Evolutionary conservation across 1,140 invertebrate species (phyloP).

Genomic region (Drosophila tropicalis): DNA sequence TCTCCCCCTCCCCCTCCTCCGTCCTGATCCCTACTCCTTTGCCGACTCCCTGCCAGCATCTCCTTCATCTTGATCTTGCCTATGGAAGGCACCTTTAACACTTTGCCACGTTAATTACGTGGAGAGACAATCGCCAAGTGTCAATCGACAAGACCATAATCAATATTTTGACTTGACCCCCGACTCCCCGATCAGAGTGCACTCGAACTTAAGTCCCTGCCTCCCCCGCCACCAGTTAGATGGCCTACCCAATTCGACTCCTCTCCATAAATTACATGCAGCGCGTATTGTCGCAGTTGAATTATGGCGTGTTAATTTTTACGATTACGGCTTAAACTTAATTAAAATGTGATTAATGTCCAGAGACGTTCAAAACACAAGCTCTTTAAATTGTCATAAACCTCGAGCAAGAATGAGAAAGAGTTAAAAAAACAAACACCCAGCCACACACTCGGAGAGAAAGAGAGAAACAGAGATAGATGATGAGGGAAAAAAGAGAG

Average conservation of each 20-base stretch:
- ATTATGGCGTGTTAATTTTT: conserved; percentile 82
- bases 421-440: conserved; percentile 3
- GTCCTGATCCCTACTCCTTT: neutral
- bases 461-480: conserved; percentile 6
- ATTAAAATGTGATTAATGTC: conserved; percentile 81
- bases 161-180: conserved; percentile 70
- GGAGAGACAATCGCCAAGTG: conserved; percentile 56
- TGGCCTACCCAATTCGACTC: conserved; percentile 20
- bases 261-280: conserved; percentile 75
- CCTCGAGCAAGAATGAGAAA: conserved; percentile 18
- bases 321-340: conserved; percentile 81
- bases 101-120: conserved; percentile 79
- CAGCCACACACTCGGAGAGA: conserved; percentile 3
- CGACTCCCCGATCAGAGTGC: neutral
- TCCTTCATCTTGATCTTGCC: conserved; percentile 23
- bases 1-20: too few species aligned
- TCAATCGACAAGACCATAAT: conserved; percentile 68
- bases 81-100: conserved; percentile 62
- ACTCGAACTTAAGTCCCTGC: neutral
- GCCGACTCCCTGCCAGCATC: conserved; percentile 33
- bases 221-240: neutral
- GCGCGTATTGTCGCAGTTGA: conserved; percentile 78
- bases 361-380: conserved; percentile 47
- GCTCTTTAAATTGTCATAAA: conserved; percentile 78
- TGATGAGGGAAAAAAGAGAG: neutral